Conservation (phyloP, 2,888 invertebrate genomes). For the Trichacis sp. region DNA sequence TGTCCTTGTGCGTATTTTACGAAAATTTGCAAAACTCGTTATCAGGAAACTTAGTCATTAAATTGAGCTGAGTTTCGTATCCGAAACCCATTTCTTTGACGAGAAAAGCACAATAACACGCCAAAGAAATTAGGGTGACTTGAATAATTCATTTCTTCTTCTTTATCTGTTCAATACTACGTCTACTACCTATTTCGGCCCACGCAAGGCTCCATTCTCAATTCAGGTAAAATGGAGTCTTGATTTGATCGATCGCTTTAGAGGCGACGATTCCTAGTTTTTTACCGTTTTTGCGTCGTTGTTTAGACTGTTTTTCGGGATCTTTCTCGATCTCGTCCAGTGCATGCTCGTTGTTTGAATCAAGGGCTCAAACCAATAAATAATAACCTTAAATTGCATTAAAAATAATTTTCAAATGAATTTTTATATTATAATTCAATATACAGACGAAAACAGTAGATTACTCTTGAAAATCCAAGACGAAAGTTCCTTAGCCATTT, state of each 20-base stretch:
- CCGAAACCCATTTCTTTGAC: too few relatives aligned
- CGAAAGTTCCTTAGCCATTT: too few relatives aligned
- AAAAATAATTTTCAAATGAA: too few relatives aligned
- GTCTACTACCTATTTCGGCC: slow-evolving; percentile 73
- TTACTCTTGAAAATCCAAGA: too few relatives aligned
- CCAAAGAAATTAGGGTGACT: slow-evolving; percentile 36
- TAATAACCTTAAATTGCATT: too few relatives aligned
- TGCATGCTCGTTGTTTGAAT: not conserved
- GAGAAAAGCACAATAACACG: slow-evolving; percentile 3
- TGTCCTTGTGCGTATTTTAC: too few relatives aligned
- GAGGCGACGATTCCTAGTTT: slow-evolving; percentile 58
- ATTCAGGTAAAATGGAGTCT: slow-evolving; percentile 84
- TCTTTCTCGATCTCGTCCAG: slow-evolving; percentile 38
- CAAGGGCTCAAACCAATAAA: too few relatives aligned
- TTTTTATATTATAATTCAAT: not conserved
- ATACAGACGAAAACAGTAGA: not conserved
- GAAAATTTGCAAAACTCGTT: too few relatives aligned
- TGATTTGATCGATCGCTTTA: slow-evolving; percentile 65
- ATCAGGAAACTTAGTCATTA: too few relatives aligned
- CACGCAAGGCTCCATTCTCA: slow-evolving; percentile 85
- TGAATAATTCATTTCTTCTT: slow-evolving; percentile 59
- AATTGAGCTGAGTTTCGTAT: too few relatives aligned
- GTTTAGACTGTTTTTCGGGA: slow-evolving; percentile 49
- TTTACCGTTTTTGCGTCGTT: slow-evolving; percentile 65
- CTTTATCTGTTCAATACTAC: slow-evolving; percentile 62